Evolutionary conservation across 2,797 vertebrate genomes (phyloP), one percentile per base, ranked within the genome.

Genomic region (Peromyscus nudipes): DNA sequence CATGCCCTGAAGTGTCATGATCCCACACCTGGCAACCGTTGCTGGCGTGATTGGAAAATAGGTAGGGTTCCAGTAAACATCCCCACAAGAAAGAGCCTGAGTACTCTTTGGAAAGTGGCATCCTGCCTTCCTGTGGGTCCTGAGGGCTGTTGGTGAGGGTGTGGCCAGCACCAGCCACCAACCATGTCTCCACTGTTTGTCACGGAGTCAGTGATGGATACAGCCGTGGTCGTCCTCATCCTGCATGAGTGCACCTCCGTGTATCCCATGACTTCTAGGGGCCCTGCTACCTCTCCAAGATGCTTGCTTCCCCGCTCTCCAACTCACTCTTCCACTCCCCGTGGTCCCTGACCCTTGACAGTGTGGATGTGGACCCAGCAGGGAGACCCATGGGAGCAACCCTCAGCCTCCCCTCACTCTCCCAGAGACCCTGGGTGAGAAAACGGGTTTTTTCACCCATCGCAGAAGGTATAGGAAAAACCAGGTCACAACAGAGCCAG

Each of bases 161-260:
- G 2, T 75, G 65, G 75, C 71, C 60, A 31, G 82, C 71, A 81
- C 62, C 49, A 77, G 65, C 23, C 65, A 0, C 77, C 81, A 69
- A 13, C 92, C 84, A 84, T 64, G 84, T 79, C 83, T 52, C 75
- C 52, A 86, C 62, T 29, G 75, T 81, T 57, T 89, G 87, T 19
- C 83, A 97, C 98, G 98, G 98, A 98, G 97, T 97, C 96, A 98
- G 96, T 79, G 99, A 99, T 99, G 98, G 99, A 99, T 99, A 99
- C 99, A 99, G 99, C 98, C 98, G 97, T 98, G 97, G 97, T 98
- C 97, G 95, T 89, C 94, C 88, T 16, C 8, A 60, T 43, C 97
- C 84, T 87, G 98, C 98, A 97, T n/a, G 92, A 96, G 69, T 25
- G 52, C 65, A 64, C 43, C 91, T 69, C 85, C 0, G 0, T 67